Evolutionary conservation across 2,797 vertebrate genomes (phyloP), one percentile per base, ranked within the genome.

Genomic region (Botia almorhae): DNA sequence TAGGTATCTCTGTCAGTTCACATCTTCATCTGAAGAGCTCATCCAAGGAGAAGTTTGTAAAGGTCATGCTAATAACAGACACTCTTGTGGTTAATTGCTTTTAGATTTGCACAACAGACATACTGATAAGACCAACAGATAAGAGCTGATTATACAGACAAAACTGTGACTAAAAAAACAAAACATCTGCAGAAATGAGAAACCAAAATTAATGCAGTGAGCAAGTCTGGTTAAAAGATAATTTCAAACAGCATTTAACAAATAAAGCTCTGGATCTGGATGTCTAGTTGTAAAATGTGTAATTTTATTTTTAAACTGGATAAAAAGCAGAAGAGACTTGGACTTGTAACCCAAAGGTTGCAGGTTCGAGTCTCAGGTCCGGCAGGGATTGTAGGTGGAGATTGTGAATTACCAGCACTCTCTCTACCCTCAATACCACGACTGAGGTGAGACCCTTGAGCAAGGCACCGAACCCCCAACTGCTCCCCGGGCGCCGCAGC

Each of bases 31-130:
- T 80, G 63, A 77, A 58, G 64, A 71, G 43, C 51, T 0, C 51
- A 36, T 70, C 26, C 61, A 11, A 78, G 51, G 43, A 75, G 67
- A 70, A 74, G 53, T 79, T 55, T 69, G 55, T 67, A 78, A 84
- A 78, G 76, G 81, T 85, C 80, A 60, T 5, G 72, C 65, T 83
- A 86, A 86, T 86, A 80, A 80, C 64, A 56, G 64, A 50, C 75
- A 78, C 21, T 67, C 55, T 19, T 39, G 7, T 26, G 76, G 73
- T 71, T 83, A 78, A 85, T 84, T 73, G 74, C 70, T 75, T 60
- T 60, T 76, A 82, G 76, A 81, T 80, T 60, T 56, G 61, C 56
- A 70, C 72, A 74, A 69, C 72, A 73, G 64, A 63, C 81, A 48
- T 46, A 63, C 53, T 48, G 61, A 36, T 70, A 74, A 39, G 14